Evolutionary conservation across 1,140 invertebrate genomes (phyloP), one percentile per base, ranked within the genome.

Genomic region (Zaprionus capensis): DNA sequence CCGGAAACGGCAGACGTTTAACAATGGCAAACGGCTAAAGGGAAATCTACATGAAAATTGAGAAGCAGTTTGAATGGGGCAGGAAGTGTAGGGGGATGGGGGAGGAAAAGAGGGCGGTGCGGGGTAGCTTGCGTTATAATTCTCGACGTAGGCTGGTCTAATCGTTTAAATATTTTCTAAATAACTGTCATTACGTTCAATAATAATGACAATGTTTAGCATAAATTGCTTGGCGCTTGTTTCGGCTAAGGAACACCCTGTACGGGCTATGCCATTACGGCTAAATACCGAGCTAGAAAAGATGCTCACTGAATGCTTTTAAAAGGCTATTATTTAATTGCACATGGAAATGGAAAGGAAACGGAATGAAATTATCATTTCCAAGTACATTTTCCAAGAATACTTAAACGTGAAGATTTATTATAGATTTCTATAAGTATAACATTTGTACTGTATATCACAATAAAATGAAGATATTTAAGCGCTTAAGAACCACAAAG

Each of bases 1-100:
- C 83, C 81, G 84, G 83, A 87, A 84, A 88, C 73, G 84, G 72
- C 80, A 68, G 67, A 53, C 53, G 46, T 63, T 75, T 49, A 84
- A 84, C 75, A 83, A 80, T 82, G 46, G 81, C 41, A 57, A 69
- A 62, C 64, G 20, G 57, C 11, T 38, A 67, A 63, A 63, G 67
- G 34, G 53, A 79, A 75, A 76, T 76, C 71, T 57, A n/a, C 80
- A 71, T 56, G 65, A 66, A 57, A 56, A 59, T 64, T 44, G 57
- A 59, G 26, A 46, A 34, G 53, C 57, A 34, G 61, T 20, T 57
- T 68, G 55, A n/a, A 46, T 9, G 4, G 34, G 38, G 12, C 12
- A 28, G 58, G 22, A 26, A 28, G 38, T 12, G 7, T 2, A 2
- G 12, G 20, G 34, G 61, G 61, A n/a, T n/a, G n/a, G n/a, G n/a